Evolutionary conservation across 2,113 vertebrate species (phyloP).

Genomic region (Cephalopterus ornatus): DNA sequence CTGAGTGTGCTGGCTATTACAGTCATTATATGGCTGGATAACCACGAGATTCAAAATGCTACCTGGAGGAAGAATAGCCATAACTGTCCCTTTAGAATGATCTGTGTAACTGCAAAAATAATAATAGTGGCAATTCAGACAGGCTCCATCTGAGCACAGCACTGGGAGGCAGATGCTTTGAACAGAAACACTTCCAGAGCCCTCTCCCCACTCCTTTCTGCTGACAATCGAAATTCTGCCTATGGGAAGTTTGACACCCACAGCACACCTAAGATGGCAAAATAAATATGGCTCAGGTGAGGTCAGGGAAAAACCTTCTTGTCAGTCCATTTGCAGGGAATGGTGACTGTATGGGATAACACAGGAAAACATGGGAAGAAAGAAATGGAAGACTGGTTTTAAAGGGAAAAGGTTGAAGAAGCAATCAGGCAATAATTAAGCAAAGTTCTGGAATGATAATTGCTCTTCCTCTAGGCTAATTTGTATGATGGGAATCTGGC

Average conservation of each 20-base stretch:
- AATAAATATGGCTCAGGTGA: not conserved
- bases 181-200: not conserved
- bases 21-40: slow-evolving; percentile 3
- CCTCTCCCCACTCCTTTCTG: not conserved
- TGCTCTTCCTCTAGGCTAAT: slow-evolving; percentile 36
- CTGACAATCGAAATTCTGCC: not conserved
- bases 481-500: not conserved
- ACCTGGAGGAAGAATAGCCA: not conserved
- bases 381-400: not conserved
- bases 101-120: not conserved
- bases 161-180: not conserved
- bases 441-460: not conserved
- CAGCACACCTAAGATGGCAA: not conserved
- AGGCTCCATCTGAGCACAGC: not conserved
- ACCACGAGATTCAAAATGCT: not conserved
- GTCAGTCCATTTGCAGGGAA: not conserved
- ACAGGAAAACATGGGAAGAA: not conserved
- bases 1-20: not conserved
- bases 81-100: not conserved
- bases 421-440: slow-evolving; percentile 23
- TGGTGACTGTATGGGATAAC: rapidly evolving
- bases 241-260: not conserved
- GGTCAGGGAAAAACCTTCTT: not conserved
- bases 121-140: not conserved
- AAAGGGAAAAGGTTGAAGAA: slow-evolving; percentile 2